Percentiles rank a stretch among this genome's conserved stretches.
phyloP scores from a whole-genome alignment of 2,113 vertebrate genomes.

The Bothrops jararaca region DNA sequence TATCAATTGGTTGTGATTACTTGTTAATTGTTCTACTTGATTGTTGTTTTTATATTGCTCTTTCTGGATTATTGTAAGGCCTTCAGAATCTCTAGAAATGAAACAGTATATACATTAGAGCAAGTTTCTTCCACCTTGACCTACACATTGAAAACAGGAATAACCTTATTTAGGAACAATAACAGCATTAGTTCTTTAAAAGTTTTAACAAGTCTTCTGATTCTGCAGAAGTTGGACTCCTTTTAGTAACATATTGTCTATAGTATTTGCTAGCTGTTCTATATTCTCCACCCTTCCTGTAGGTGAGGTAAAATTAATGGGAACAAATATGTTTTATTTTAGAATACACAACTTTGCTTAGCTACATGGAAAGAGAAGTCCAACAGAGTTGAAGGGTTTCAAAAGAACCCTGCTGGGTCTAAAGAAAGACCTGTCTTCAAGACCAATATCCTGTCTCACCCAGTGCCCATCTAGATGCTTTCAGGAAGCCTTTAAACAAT shows the following conservation, averaged over 20 bases:
- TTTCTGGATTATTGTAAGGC: background rate
- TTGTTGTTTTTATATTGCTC: background rate
- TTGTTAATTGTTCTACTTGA: background rate
- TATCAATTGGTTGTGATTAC: background rate
- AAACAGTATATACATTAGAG: background rate
- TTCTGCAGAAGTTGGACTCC: background rate
- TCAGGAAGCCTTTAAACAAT: background rate
- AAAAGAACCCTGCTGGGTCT: background rate
- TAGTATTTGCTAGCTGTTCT: background rate
- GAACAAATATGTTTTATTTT: background rate
- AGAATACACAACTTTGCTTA: background rate
- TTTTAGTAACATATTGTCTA: background rate
- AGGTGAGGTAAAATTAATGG: background rate
- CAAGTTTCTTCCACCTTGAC: background rate
- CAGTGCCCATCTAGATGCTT: background rate
- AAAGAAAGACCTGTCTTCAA: background rate
- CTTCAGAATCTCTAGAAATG: background rate
- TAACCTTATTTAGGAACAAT: background rate
- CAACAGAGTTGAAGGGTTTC: background rate
- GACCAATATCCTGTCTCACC: background rate
- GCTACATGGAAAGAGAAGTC: background rate
- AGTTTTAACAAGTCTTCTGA: background rate
- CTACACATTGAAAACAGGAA: background rate
- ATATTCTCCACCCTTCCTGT: background rate
- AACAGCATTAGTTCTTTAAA: background rate